Evolutionary conservation across 2,888 invertebrate genomes (phyloP).

Genomic region (Lottia scabra): DNA sequence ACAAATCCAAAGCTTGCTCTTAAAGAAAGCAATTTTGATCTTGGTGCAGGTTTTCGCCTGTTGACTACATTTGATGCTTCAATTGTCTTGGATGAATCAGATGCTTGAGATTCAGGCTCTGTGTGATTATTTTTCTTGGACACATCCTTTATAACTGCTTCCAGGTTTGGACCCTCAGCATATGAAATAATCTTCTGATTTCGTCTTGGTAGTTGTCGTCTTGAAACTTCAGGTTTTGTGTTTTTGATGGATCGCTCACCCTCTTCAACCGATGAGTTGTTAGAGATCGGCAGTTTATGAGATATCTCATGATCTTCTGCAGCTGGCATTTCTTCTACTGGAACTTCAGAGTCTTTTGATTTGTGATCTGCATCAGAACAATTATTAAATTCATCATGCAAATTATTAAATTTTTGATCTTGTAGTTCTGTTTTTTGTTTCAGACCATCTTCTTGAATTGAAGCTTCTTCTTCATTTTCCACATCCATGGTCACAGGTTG

Average conservation of each 20-base stretch:
- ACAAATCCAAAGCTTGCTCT: conserved; percentile 3
- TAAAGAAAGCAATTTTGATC: neutral
- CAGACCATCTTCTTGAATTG: too few species aligned
- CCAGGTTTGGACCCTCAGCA: too few species aligned
- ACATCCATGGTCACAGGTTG: neutral
- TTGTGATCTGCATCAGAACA: too few species aligned
- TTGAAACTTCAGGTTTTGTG: neutral
- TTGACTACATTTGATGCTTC: neutral
- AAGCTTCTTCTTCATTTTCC: too few species aligned
- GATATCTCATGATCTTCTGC: neutral
- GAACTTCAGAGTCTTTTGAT: too few species aligned
- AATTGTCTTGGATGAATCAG: too few species aligned
- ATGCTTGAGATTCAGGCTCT: too few species aligned
- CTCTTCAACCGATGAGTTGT: neutral
- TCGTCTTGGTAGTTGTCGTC: neutral
- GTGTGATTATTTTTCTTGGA: too few species aligned
- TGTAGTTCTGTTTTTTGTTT: too few species aligned
- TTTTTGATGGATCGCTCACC: neutral
- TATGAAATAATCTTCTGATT: neutral
- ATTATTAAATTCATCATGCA: too few species aligned
- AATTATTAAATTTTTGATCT: too few species aligned
- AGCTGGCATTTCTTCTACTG: neutral
- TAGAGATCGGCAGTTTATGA: neutral
- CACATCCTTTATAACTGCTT: too few species aligned
- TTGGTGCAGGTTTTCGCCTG: neutral